These are phyloP conservation scores for Oryzias dopingdopingensis DNA, from an alignment of 2,797 vertebrate species.

Conservation along the genomic window DNA sequence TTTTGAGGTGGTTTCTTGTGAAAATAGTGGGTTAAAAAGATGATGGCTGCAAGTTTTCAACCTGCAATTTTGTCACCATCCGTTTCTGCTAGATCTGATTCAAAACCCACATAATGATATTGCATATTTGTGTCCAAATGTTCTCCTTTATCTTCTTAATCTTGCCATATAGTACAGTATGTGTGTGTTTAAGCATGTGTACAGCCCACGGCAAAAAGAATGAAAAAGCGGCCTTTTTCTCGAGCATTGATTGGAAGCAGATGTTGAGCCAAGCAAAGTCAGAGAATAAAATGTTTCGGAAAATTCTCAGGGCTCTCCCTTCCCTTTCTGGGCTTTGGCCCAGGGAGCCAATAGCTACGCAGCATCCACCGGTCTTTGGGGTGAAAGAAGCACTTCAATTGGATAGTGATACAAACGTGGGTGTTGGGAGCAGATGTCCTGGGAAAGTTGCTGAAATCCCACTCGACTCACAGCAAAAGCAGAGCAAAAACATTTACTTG, in stretches of 20 bases:
- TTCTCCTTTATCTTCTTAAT: neutral
- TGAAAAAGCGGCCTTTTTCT: conserved; percentile 65
- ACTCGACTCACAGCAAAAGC: conserved; percentile 73
- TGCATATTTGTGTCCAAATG: conserved; percentile 3
- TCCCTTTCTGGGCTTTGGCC: conserved; percentile 79
- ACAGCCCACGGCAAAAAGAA: conserved; percentile 59
- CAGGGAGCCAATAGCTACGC: conserved; percentile 65
- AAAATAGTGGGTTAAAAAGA: conserved; percentile 42
- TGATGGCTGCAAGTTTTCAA: conserved; percentile 33
- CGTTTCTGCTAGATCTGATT: conserved; percentile 16
- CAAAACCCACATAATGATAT: conserved; percentile 8
- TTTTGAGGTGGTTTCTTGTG: conserved; percentile 45
- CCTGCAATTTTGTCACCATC: conserved; percentile 3
- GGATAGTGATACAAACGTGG: conserved; percentile 71
- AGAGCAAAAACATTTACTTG: conserved; percentile 80
- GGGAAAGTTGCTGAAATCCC: conserved; percentile 83
- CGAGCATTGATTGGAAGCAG: conserved; percentile 83
- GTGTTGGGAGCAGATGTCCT: conserved; percentile 84
- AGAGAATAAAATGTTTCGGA: conserved; percentile 76
- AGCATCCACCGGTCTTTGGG: conserved; percentile 50
- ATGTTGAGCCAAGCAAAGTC: conserved; percentile 77
- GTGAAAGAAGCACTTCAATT: conserved; percentile 61
- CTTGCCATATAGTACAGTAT: neutral
- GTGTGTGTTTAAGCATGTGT: conserved; percentile 35
- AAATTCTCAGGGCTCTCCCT: conserved; percentile 83